Evolutionary conservation across 1,140 invertebrate species (phyloP).

Genomic region (Drosophila punjabiensis): DNA sequence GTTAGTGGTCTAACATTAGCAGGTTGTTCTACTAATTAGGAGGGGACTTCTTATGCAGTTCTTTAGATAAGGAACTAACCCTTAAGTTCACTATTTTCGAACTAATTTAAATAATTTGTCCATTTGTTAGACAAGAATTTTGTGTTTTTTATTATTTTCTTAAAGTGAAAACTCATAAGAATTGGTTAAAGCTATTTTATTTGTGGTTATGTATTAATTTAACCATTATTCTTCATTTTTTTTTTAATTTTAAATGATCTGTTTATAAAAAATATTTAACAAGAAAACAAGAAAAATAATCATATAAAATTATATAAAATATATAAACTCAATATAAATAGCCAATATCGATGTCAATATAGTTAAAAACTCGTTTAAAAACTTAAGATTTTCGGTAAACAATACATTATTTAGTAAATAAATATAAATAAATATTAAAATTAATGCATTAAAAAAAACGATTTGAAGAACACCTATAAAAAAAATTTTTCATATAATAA

Average conservation of each 20-base stretch:
- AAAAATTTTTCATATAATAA: too few species aligned
- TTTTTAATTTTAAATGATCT: neutral
- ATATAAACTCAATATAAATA: neutral
- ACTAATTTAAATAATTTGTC: neutral
- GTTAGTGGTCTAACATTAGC: neutral
- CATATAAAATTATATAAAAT: neutral
- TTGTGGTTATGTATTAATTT: neutral
- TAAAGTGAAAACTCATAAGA: neutral
- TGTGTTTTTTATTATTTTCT: neutral
- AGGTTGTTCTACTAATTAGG: slow-evolving; percentile 5
- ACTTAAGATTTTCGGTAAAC: too few species aligned
- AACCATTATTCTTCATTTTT: neutral
- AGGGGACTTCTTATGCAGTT: neutral
- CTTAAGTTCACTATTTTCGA: fast-evolving
- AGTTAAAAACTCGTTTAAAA: too few species aligned
- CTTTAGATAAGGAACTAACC: neutral
- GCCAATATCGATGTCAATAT: too few species aligned
- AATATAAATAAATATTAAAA: too few species aligned
- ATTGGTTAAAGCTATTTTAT: neutral
- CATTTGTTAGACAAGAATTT: neutral
- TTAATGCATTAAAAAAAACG: too few species aligned
- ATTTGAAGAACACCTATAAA: too few species aligned
- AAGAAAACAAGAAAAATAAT: neutral
- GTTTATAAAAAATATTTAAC: too few species aligned
- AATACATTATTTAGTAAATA: too few species aligned